These are phyloP conservation scores for Erithacus rubecula DNA, from an alignment of 2,797 vertebrate species.

Conservation along the genomic window DNA sequence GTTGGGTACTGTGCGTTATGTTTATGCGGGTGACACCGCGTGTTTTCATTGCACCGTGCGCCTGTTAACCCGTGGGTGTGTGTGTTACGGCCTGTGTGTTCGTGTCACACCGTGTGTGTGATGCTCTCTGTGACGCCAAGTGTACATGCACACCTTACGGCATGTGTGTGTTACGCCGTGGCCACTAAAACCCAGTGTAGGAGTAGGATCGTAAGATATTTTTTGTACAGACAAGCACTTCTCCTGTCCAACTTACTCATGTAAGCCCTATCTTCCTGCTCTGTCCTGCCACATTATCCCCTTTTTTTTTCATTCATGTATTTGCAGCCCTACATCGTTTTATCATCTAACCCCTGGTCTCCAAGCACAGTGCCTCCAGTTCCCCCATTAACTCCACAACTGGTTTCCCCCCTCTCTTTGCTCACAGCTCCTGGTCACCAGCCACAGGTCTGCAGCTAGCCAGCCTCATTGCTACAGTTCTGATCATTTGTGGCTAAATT, in stretches of 20 bases:
- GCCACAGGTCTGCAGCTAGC: not conserved
- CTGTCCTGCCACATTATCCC: not conserved
- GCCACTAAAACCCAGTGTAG: not conserved
- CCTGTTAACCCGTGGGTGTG: not conserved
- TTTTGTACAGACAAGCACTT: not conserved
- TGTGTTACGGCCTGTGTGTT: not conserved
- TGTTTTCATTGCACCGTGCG: not conserved
- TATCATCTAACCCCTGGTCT: not conserved
- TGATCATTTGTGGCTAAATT: not conserved
- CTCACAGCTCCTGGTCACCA: not conserved
- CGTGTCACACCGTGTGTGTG: no score
- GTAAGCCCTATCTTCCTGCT: not conserved
- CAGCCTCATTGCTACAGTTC: not conserved
- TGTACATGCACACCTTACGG: accelerated
- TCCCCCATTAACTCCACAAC: accelerated
- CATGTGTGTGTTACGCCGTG: accelerated
- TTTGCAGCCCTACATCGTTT: not conserved
- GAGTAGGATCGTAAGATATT: not conserved
- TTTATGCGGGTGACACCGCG: no score
- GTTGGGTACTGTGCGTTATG: no score
- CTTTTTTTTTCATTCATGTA: not conserved
- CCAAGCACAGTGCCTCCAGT: not conserved
- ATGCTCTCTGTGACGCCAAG: accelerated
- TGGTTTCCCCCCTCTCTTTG: not conserved
- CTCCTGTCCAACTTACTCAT: not conserved